Base-by-base conservation (phyloP, 2,888 invertebrate genomes). In the Melolontha melolontha region DNA sequence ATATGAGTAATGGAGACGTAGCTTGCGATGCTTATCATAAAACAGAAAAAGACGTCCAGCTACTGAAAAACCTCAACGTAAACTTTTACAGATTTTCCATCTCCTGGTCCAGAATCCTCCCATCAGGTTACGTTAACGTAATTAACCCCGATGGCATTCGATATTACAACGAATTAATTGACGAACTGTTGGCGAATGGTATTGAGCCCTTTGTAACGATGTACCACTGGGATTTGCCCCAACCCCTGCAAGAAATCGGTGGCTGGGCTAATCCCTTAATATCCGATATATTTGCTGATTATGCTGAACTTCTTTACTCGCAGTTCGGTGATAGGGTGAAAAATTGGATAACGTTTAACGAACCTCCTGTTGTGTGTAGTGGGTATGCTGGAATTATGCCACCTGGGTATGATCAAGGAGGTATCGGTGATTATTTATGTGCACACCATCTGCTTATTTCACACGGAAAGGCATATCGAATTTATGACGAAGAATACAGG, bases 41-140 rank as follows among this genome's bases (percentile, higher is more conserved):
- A 68, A 88, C 86, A 79, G 83, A 84, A 72, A 86, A 87, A 22
- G 92, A 92, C 74, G 86, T 91, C 0, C 75, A 81, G 47, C 79
- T 90, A 49, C 76, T 91, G 66, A 85, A 83, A 63, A 77, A 85
- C 16, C 79, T 91, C 0, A 88, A 88, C 0, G 86, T 88, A 2
- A 74, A 83, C 66, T 85, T 84, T 77, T 89, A 89, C 78, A 81
- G 89, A 16, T 87, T 90, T 76, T 89, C 89, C 0, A 79, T 90
- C 14, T 87, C 91, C 66, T 92, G 92, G 92, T 80, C 91, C 0
- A 84, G 92, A 74, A 85, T 92, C 16, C 79, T 92, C 42, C 90
- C 91, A 0, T 85, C 82, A 57, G 91, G 76, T 8, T 80, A 85
- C 10, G 79, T 83, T 70, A 86, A 86, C 80, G 81, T 76, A 67